Percentiles rank a stretch among this genome's conserved stretches.
These are phyloP conservation scores for Prunella fulvescens DNA, from an alignment of 2,113 vertebrate species.

Conservation along the genomic window DNA sequence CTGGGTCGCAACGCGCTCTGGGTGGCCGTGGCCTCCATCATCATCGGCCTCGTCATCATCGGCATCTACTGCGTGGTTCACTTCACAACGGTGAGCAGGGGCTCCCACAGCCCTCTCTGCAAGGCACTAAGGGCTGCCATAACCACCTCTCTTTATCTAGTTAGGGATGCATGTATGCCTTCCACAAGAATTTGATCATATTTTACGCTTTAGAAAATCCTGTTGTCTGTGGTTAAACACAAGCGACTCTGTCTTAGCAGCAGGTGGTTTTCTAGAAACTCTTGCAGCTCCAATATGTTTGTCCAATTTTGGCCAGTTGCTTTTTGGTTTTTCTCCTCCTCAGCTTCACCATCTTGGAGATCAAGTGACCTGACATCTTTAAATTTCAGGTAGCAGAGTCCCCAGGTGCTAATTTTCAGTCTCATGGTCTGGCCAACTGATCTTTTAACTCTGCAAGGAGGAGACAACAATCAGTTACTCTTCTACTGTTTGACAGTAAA, in stretches of 20 bases:
- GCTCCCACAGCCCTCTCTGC: neutral
- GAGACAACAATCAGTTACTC: neutral
- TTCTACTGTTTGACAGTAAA: neutral
- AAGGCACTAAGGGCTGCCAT: neutral
- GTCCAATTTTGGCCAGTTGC: neutral
- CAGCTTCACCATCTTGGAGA: neutral
- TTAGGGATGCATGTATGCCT: neutral
- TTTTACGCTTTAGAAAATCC: neutral
- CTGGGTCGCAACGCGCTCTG: constrained; percentile 83
- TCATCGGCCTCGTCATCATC: constrained; percentile 82
- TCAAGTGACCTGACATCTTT: neutral
- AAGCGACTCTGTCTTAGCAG: neutral
- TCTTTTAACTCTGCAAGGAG: neutral
- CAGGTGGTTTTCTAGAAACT: neutral
- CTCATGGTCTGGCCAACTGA: neutral
- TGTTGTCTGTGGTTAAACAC: neutral
- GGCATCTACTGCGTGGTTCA: constrained; percentile 75
- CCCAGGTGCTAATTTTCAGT: neutral
- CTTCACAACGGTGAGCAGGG: constrained; percentile 77
- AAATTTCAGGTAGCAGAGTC: neutral
- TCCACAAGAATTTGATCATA: neutral
- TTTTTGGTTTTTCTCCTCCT: neutral
- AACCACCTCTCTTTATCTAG: accelerated
- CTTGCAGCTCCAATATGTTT: neutral
- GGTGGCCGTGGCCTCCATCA: constrained; percentile 80